Evolutionary conservation across 2,797 vertebrate species (phyloP).

Genomic region (Chaenodraco wilsoni): DNA sequence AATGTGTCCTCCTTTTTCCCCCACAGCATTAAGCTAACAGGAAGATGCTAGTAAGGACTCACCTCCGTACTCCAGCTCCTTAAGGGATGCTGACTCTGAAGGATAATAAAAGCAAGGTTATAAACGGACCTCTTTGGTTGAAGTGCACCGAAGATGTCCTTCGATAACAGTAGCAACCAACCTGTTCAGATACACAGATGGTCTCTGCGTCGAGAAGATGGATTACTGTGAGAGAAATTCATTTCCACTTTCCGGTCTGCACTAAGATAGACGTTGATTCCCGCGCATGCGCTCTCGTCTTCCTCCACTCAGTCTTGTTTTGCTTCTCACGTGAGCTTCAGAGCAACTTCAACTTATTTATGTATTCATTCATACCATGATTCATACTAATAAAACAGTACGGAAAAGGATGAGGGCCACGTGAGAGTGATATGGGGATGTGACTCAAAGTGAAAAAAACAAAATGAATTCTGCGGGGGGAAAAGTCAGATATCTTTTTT

Average conservation of each 20-base stretch:
- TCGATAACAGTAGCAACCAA: too few species aligned
- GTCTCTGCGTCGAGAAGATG: fast-evolving
- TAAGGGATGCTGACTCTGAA: constrained; percentile 18
- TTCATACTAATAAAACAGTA: too few species aligned
- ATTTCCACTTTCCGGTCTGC: neutral
- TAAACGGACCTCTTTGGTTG: neutral
- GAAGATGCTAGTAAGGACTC: constrained; percentile 28
- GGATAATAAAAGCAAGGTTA: neutral
- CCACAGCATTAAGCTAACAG: constrained; percentile 26
- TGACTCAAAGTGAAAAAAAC: too few species aligned
- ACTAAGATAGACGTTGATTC: neutral
- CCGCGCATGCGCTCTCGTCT: constrained; percentile 42
- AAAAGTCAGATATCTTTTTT: too few species aligned
- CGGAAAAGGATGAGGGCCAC: too few species aligned
- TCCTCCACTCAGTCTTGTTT: neutral
- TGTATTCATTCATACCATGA: too few species aligned
- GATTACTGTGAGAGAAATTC: neutral
- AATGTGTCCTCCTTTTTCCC: neutral
- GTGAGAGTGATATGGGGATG: too few species aligned
- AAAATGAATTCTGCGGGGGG: too few species aligned
- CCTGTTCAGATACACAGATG: neutral
- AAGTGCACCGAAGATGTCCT: constrained; percentile 27
- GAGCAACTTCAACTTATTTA: too few species aligned
- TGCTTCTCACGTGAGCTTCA: too few species aligned
- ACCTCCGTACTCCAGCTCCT: constrained; percentile 40